Conservation (phyloP, 2,797 vertebrate species). For the Meriones psammophilus region DNA sequence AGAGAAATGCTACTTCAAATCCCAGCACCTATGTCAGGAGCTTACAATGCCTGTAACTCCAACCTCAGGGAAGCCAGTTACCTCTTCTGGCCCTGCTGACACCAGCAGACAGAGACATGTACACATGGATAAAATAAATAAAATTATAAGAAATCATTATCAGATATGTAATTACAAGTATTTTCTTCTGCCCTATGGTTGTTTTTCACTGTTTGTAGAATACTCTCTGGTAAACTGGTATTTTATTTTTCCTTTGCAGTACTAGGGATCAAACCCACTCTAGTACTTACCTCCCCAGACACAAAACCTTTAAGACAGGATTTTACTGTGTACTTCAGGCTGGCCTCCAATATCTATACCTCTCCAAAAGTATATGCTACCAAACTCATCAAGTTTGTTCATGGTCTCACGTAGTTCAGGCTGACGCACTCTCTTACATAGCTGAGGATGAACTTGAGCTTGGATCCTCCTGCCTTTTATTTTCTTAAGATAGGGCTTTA, state of each 20-base stretch:
- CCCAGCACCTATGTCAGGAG: neutral
- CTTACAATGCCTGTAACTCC: neutral
- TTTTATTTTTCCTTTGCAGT: neutral
- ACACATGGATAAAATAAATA: neutral
- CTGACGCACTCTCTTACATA: neutral
- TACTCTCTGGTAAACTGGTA: neutral
- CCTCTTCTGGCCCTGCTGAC: neutral
- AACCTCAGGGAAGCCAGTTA: neutral
- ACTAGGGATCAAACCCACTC: neutral
- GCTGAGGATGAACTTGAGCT: neutral
- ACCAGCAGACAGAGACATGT: neutral
- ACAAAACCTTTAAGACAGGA: neutral
- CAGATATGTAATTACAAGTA: slow-evolving; percentile 11
- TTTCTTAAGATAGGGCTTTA: neutral
- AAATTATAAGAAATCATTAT: neutral
- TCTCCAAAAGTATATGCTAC: neutral
- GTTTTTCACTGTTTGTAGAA: neutral
- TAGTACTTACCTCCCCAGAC: neutral
- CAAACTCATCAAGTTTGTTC: neutral
- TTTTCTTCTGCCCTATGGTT: neutral
- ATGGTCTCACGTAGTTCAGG: neutral
- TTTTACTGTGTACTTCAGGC: neutral
- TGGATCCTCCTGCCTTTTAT: neutral
- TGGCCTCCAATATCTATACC: neutral
- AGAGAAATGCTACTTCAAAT: neutral